Evolutionary conservation across 2,797 vertebrate genomes (phyloP).

Genomic region (Sarcoramphus papa): DNA sequence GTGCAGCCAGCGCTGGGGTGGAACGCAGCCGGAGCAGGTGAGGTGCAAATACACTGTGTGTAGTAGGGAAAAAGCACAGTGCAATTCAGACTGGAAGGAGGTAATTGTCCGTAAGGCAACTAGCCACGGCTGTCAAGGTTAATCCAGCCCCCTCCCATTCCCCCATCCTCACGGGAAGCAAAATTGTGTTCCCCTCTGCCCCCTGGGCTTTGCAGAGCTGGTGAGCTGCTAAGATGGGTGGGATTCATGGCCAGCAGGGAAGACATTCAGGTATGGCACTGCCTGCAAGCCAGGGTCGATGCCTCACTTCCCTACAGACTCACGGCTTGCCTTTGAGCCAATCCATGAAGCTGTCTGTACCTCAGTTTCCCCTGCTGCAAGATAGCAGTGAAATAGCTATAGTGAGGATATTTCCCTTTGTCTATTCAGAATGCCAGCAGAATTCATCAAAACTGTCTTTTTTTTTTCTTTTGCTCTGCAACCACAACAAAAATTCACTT

Average conservation of each 20-base stretch:
- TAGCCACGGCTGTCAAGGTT: not conserved
- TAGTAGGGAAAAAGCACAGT: not conserved
- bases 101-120: not conserved
- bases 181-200: not conserved
- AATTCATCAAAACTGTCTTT: not conserved
- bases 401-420: not conserved
- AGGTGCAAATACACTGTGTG: not conserved
- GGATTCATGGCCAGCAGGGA: not conserved
- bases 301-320: not conserved
- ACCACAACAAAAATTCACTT: not conserved
- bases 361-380: not conserved
- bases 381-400: not conserved
- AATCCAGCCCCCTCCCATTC: not conserved
- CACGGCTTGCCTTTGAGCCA: not conserved
- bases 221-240: not conserved
- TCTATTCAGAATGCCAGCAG: not conserved
- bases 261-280: not conserved
- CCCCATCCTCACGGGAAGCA: not conserved
- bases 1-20: not conserved
- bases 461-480: not conserved
- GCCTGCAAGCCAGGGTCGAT: not conserved
- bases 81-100: not conserved
- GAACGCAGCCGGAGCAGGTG: accelerated
- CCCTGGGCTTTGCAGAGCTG: not conserved
- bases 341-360: not conserved